These are phyloP conservation scores for Paraescarpia echinospica DNA, from an alignment of 1,140 invertebrate genomes.

Conservation along the genomic window DNA sequence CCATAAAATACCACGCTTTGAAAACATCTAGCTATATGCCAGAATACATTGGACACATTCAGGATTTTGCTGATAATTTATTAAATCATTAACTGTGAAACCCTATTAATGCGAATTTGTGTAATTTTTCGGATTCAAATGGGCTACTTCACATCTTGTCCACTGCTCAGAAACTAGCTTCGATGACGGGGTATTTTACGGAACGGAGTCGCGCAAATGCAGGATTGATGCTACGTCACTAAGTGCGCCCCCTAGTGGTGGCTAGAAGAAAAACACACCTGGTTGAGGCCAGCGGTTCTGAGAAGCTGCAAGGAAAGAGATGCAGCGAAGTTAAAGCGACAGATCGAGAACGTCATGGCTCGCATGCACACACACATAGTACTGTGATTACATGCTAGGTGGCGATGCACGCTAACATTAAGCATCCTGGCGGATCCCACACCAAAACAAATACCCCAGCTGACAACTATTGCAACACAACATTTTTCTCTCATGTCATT, in stretches of 20 bases:
- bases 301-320: conserved; percentile 4
- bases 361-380: neutral
- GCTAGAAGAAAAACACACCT: neutral
- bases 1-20: neutral
- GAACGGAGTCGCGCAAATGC: neutral
- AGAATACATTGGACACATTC: neutral
- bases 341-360: neutral
- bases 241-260: neutral
- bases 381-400: neutral
- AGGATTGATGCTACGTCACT: neutral
- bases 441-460: neutral
- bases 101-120: neutral
- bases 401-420: neutral
- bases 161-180: neutral
- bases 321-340: neutral
- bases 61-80: neutral
- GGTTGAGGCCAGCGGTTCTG: neutral
- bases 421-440: too few relatives aligned
- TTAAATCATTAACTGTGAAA: neutral
- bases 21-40: neutral
- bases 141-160: neutral
- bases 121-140: neutral
- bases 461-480: neutral
- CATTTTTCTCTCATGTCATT: neutral
- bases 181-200: neutral